These are phyloP conservation scores for Atherinomorus stipes DNA, from an alignment of 2,113 vertebrate species.

Conservation along the genomic window DNA sequence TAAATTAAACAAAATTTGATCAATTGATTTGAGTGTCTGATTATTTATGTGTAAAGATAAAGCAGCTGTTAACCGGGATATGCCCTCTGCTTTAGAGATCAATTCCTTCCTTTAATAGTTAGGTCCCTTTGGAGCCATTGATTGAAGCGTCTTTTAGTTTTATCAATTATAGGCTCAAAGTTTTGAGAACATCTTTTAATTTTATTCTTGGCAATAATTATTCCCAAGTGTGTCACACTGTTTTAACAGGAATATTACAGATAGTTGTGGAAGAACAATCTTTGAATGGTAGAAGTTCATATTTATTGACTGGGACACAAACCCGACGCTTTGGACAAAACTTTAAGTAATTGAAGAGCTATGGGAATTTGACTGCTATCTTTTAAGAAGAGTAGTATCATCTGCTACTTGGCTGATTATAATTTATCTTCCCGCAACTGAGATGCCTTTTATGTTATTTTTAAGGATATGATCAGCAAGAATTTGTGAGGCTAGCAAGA, in stretches of 20 bases:
- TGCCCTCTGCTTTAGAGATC: not conserved
- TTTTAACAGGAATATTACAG: slow-evolving; percentile 1
- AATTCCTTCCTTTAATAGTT: not conserved
- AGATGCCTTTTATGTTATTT: not conserved
- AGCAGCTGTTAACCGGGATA: not conserved
- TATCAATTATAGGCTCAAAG: not conserved
- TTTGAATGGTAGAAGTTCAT: not conserved
- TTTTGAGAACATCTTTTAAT: not conserved
- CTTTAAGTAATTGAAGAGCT: not conserved
- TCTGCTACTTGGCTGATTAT: no score
- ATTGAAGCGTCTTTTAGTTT: not conserved
- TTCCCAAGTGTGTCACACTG: not conserved
- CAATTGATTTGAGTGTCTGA: not conserved
- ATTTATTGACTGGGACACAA: not conserved
- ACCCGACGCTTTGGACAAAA: not conserved
- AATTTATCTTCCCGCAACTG: not conserved
- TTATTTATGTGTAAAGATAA: not conserved
- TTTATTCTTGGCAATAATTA: not conserved
- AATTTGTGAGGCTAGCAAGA: no score
- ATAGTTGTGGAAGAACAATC: not conserved
- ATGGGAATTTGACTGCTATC: not conserved
- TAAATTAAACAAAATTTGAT: not conserved
- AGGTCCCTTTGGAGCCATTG: not conserved
- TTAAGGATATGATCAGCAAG: no score
- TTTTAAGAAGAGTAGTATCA: no score